Base-by-base conservation (phyloP, 2,113 vertebrate genomes). In the Oriolus oriolus region DNA sequence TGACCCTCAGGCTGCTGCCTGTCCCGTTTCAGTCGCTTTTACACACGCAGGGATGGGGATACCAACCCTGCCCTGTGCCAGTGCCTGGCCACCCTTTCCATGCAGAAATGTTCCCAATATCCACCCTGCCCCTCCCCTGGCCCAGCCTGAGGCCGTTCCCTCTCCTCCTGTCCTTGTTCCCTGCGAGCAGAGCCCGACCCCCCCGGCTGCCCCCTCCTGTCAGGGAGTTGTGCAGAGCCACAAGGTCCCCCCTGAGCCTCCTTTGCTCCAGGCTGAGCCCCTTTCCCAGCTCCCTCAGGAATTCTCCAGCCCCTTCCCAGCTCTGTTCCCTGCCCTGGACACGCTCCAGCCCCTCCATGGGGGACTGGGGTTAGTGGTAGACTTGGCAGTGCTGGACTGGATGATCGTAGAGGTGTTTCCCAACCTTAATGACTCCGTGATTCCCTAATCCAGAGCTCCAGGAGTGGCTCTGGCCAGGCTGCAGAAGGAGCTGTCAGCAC, bases 81-180 rank as follows among this genome's bases (percentile, higher is more conserved):
- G 21, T 0, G 31, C 26, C 12, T 41, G 0, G 16, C 1, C 10
- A 15, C 6, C 14, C 31, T 37, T 2, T 10, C 50, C 31, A 41
- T 2, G 11, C 0, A 50, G 42, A 1, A 42, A 73, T 57, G 0
- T 4, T 2, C 42, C 17, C 14, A 17, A 5, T 0, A 1, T 42
- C 50, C 66, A 4, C 0, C 30, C 66, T 35, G 16, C 0, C 0
- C 30, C 57, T 79, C 0, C n/a, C 49, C 41, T 44, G 19, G 19
- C 45, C 4, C 75, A 71, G 20, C 56, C 7, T 20, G 41, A 41
- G 57, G 49, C 56, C 5, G 5, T 70, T 54, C 49, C 65, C 65
- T 47, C 74, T 79, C 13, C 41, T 79, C 84, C 75, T 70, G 85
- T 87, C 56, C 75, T 49, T 79, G 75, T 69, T 61, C 63, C 64